Conservation (phyloP, 2,797 vertebrate genomes). For the Antennarius maculatus region DNA sequence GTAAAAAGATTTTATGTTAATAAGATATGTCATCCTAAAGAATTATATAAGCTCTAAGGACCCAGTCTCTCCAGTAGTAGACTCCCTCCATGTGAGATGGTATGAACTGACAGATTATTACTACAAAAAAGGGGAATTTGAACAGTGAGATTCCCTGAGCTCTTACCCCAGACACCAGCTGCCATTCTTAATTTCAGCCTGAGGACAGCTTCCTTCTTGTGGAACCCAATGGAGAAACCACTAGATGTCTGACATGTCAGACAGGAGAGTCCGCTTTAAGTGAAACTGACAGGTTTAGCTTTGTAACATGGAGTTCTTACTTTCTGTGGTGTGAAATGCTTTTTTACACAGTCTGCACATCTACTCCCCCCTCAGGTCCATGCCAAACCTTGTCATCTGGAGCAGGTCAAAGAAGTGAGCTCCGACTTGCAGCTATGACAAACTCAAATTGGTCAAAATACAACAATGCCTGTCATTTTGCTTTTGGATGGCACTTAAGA, state of each 20-base stretch:
- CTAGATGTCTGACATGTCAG: conserved; percentile 29
- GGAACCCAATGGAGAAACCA: conserved; percentile 27
- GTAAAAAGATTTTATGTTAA: neutral
- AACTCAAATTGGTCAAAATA: conserved; percentile 50
- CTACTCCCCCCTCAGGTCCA: conserved; percentile 4
- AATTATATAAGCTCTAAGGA: neutral
- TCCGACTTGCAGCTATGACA: conserved; percentile 42
- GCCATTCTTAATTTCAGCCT: conserved; percentile 64
- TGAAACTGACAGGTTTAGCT: conserved; percentile 43
- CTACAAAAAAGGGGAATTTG: conserved; percentile 28
- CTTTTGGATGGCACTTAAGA: conserved; percentile 40
- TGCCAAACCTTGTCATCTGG: conserved; percentile 32
- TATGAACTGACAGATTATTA: conserved; percentile 41
- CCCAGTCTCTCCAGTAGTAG: neutral
- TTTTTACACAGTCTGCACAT: conserved; percentile 21
- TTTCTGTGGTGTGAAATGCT: conserved; percentile 36
- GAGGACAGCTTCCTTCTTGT: conserved; percentile 64
- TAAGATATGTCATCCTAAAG: neutral
- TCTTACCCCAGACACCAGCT: conserved; percentile 24
- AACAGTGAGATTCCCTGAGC: conserved; percentile 23
- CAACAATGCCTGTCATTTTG: conserved; percentile 27
- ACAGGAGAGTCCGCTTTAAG: conserved; percentile 26
- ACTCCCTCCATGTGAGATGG: conserved; percentile 6
- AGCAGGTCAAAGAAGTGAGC: conserved; percentile 27
- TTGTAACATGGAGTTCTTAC: conserved; percentile 33